Evolutionary conservation across 2,797 vertebrate genomes (phyloP).

Genomic region (Poecile montanus): DNA sequence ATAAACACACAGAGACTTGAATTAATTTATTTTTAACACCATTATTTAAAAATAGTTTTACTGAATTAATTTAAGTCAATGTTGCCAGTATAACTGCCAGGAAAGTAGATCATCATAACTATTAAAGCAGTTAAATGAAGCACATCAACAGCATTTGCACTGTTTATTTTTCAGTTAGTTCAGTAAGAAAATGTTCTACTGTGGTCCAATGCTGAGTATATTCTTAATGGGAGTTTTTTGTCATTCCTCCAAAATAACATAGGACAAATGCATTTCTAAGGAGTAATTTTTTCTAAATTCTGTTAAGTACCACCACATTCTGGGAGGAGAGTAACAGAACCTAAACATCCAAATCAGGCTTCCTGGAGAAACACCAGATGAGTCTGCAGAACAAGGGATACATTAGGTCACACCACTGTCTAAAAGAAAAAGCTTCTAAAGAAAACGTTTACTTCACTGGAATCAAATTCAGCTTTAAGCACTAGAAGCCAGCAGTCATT

Average conservation of each 20-base stretch:
- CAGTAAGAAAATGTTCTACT: neutral
- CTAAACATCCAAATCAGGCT: neutral
- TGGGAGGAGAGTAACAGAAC: neutral
- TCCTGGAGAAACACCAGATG: neutral
- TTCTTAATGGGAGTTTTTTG: neutral
- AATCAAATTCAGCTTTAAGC: neutral
- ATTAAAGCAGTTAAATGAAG: constrained; percentile 10
- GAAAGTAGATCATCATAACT: neutral
- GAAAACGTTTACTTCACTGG: neutral
- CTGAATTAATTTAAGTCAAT: neutral
- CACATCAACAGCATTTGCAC: neutral
- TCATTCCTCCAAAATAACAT: neutral
- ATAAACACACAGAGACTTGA: neutral
- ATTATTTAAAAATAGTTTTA: neutral
- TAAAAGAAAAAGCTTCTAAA: neutral
- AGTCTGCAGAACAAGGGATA: neutral
- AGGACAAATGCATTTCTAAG: neutral
- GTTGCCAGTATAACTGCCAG: neutral
- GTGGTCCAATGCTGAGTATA: neutral
- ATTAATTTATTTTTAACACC: constrained; percentile 6
- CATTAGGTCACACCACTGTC: neutral
- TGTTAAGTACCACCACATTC: fast-evolving
- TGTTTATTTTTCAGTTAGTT: neutral
- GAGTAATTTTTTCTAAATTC: neutral
- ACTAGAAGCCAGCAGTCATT: neutral